Base-by-base conservation (phyloP, 2,113 vertebrate species). In the Mirounga angustirostris region DNA sequence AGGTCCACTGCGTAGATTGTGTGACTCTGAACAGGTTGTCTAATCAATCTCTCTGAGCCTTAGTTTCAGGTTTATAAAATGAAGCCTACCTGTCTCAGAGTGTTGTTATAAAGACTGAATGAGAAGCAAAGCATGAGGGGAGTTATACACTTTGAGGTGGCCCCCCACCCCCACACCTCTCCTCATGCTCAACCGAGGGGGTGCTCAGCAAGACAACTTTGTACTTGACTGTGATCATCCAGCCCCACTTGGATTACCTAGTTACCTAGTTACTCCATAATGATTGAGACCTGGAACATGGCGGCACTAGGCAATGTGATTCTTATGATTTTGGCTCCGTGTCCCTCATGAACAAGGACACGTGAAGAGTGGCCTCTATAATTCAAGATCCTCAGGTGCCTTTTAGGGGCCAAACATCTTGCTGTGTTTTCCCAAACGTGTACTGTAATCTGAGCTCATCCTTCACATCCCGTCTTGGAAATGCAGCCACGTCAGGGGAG, bases 151-250 rank as follows among this genome's bases (percentile, higher is more conserved):
- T 76, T 26, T 46, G 16, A 59, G 24, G 43, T 11, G 21, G 22
- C 79, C 19, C 71, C 61, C 52, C 14, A 5, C 21, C 16, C 19
- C 13, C 12, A 4, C 8, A 0, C 67, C 33, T 69, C 18, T 33
- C 15, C 30, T 1, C 0, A 10, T 13, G 43, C 46, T 50, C 46
- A 61, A 24, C 7, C 12, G 0, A 0, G 10, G 16, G 18, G 0
- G 10, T 15, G 13, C 73, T 91, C 18, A 21, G 71, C 65, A 13
- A 28, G 52, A 43, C 30, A 5, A 71, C 19, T 3, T n/a, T 2
- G 54, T 8, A 7, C 52, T 18, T 58, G 33, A 28, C 9, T 2
- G 5, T 24, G 43, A 33, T 16, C 14, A 3, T 19, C 79, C 54
- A 58, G 40, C 54, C 26, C 2, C 0, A 1, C 76, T 22, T 7